A percentile compares a stretch with the other conserved stretches of the same genome.
phyloP scores from a whole-genome alignment of 2,113 vertebrate genomes.

The Procavia capensis region DNA sequence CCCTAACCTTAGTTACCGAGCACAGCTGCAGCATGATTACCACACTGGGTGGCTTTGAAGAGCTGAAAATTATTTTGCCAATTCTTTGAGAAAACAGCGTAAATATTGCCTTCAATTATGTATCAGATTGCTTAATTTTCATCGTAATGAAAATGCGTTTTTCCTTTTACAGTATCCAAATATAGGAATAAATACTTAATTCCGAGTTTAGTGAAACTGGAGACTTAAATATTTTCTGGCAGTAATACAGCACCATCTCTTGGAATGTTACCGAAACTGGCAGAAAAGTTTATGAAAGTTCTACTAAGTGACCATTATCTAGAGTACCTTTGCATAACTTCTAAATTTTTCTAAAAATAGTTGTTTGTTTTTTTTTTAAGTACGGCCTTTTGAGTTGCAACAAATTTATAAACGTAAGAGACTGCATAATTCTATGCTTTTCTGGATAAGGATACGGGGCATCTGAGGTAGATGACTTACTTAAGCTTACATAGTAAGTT shows the following conservation, averaged over 20 bases:
- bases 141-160: background rate
- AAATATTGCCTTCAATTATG: background rate
- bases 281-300: background rate
- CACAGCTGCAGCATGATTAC: background rate
- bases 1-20: background rate
- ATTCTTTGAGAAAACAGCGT: background rate
- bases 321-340: background rate
- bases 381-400: background rate
- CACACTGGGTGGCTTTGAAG: background rate
- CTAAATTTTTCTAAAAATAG: slow-evolving; percentile 41
- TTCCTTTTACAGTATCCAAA: background rate
- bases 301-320: background rate
- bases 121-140: background rate
- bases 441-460: background rate
- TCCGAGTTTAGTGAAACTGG: background rate
- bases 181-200: background rate
- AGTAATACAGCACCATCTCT: slow-evolving; percentile 63
- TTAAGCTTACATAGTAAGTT: background rate
- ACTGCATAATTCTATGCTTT: background rate
- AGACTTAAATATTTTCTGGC: slow-evolving; percentile 6
- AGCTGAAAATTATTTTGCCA: background rate
- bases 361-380: too few species aligned
- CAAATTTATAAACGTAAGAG: background rate
- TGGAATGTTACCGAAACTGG: slow-evolving; percentile 60
- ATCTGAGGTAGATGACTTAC: background rate